Evolutionary conservation across 2,888 invertebrate genomes (phyloP), one percentile per base, ranked within the genome.

Genomic region (Thyatira batis): DNA sequence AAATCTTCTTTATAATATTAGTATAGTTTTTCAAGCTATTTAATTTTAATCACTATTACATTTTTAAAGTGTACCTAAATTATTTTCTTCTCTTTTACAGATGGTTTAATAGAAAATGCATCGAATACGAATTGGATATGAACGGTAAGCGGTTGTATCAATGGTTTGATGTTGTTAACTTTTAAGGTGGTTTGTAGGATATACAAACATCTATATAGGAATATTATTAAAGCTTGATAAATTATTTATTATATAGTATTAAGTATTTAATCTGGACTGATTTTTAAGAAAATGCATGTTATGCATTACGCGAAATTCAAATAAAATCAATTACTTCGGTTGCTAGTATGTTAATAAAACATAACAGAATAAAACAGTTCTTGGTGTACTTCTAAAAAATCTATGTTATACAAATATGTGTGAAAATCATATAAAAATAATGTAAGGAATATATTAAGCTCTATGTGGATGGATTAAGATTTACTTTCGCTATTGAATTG

Each of bases 161-260:
- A 65, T 94, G 94, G 93, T 94, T 94, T 62, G 93, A 94, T 72
- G 87, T 93, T 10, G 88, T 89, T 0, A 81, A 87, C 52, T 93
- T 78, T 73, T 87, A 70, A 72, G 49, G 8, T 8, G n/a, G 13
- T 8, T 13, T 17, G 6, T 39, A n/a, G n/a, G n/a, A n/a, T n/a
- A n/a, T n/a, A n/a, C n/a, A n/a, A n/a, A n/a, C n/a, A n/a, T n/a
- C n/a, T n/a, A n/a, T n/a, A n/a, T n/a, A n/a, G n/a, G n/a, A n/a
- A 39, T 39, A 17, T 17, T 33, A 4, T 30, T 30, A 30, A 11
- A 4, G 2, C 27, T 28, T 8, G n/a, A 13, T n/a, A 17, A 13
- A 33, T 5, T 39, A 39, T 39, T 17, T 39, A 39, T 39, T 39
- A 0, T 1, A 8, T n/a, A n/a, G n/a, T n/a, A n/a, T n/a, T n/a